Conservation (phyloP, 2,888 invertebrate genomes). For the Ecliptopera silaceata region DNA sequence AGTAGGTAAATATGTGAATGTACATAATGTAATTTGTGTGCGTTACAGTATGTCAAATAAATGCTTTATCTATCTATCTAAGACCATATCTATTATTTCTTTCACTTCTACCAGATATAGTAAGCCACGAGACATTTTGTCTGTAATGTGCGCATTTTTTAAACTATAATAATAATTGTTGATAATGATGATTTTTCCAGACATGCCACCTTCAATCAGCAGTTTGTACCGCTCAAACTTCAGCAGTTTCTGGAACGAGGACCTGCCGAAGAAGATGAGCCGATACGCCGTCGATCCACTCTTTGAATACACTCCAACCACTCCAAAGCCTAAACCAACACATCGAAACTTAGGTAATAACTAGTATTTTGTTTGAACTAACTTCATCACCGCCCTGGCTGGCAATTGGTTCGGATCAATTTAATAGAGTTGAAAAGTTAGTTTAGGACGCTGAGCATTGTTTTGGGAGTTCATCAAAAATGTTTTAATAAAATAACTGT, state of each 20-base stretch:
- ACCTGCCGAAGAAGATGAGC: constrained; percentile 88
- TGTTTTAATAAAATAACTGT: not conserved
- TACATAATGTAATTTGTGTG: too few relatives aligned
- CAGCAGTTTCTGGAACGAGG: constrained; percentile 93
- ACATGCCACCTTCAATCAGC: constrained; percentile 88
- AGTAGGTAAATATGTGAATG: too few relatives aligned
- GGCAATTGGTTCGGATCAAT: constrained; percentile 1
- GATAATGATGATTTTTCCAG: constrained; percentile 68
- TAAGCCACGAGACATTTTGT: too few relatives aligned
- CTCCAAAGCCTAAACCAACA: constrained; percentile 55
- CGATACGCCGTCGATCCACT: constrained; percentile 73
- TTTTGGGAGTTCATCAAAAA: not conserved
- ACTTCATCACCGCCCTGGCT: constrained; percentile 10
- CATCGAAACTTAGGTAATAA: constrained; percentile 55
- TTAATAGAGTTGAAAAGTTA: not conserved
- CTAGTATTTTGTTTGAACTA: constrained; percentile 22
- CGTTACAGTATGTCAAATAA: too few relatives aligned
- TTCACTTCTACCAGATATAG: too few relatives aligned
- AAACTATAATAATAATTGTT: too few relatives aligned
- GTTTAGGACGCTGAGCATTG: not conserved
- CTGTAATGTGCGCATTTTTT: too few relatives aligned
- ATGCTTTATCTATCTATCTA: too few relatives aligned
- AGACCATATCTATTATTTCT: too few relatives aligned
- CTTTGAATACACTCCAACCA: constrained; percentile 62
- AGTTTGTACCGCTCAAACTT: constrained; percentile 90